Percentiles rank a stretch among this genome's conserved stretches.
Evolutionary conservation across 2,113 vertebrate genomes (phyloP).

Genomic region (Piaya cayana): DNA sequence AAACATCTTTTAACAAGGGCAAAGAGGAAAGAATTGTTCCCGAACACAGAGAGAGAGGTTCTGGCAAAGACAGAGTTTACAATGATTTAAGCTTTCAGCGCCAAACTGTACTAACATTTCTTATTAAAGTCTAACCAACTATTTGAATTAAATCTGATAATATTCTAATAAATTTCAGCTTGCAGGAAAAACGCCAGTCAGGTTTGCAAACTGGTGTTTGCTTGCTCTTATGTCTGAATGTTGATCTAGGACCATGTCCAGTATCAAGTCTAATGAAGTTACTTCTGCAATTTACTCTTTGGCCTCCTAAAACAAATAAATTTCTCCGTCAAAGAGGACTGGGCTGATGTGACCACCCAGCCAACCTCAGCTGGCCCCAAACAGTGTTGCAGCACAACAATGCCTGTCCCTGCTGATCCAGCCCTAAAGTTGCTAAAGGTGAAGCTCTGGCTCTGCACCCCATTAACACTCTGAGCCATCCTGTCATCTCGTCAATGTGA

Average conservation of each 20-base stretch:
- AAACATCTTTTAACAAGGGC: background rate
- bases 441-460: background rate
- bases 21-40: background rate
- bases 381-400: background rate
- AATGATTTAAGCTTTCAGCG: background rate
- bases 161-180: background rate
- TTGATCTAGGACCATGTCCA: background rate
- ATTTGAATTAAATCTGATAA: background rate
- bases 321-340: background rate
- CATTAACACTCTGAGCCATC: background rate
- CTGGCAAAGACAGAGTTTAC: background rate
- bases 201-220: constrained; percentile 29
- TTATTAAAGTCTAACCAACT: background rate
- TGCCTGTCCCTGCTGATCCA: background rate
- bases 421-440: background rate
- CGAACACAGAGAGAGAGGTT: background rate
- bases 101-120: background rate
- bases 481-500: background rate
- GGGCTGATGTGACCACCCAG: background rate
- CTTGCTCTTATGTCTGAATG: background rate
- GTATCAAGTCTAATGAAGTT: background rate
- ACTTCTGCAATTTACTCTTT: constrained; percentile 33
- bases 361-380: background rate
- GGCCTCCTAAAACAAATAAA: background rate
- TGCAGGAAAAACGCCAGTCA: background rate